Conservation (phyloP, 2,113 vertebrate genomes). For the Xiphophorus maculatus region DNA sequence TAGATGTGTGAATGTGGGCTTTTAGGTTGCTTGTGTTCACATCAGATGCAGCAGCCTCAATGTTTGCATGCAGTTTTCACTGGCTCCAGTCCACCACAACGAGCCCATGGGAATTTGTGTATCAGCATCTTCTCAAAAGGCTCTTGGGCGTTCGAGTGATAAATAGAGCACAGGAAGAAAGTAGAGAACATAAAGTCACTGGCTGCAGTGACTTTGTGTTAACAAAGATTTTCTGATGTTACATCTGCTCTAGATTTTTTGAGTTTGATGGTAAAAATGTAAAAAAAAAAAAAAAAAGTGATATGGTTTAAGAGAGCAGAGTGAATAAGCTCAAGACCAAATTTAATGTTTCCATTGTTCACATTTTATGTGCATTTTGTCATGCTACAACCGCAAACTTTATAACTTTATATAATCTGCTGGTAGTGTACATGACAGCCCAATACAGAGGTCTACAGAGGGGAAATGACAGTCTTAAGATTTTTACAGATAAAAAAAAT, state of each 20-base stretch:
- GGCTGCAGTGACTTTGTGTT: conserved; percentile 41
- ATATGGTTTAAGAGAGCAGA: not conserved
- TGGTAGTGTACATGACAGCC: not conserved
- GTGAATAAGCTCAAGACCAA: not conserved
- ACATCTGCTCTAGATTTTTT: not conserved
- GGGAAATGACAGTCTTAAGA: no score
- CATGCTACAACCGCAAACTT: not conserved
- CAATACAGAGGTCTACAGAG: not conserved
- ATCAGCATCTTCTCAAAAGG: conserved; percentile 76
- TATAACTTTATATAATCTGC: not conserved
- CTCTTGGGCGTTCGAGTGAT: conserved; percentile 54
- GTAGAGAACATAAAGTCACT: conserved; percentile 16
- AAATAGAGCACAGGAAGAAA: conserved; percentile 33
- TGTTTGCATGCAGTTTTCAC: conserved; percentile 74
- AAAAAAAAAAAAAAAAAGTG: not conserved
- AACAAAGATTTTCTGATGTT: conserved; percentile 36
- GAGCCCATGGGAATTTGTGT: conserved; percentile 75
- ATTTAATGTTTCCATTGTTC: not conserved
- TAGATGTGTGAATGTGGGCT: conserved; percentile 67
- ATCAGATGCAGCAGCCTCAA: conserved; percentile 64
- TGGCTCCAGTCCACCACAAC: conserved; percentile 69
- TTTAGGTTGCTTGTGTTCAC: conserved; percentile 68
- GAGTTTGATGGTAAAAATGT: not conserved
- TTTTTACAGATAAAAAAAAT: not conserved
- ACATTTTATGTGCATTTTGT: not conserved